Evolutionary conservation across 2,797 vertebrate genomes (phyloP).

Genomic region (Galaxias olidus): DNA sequence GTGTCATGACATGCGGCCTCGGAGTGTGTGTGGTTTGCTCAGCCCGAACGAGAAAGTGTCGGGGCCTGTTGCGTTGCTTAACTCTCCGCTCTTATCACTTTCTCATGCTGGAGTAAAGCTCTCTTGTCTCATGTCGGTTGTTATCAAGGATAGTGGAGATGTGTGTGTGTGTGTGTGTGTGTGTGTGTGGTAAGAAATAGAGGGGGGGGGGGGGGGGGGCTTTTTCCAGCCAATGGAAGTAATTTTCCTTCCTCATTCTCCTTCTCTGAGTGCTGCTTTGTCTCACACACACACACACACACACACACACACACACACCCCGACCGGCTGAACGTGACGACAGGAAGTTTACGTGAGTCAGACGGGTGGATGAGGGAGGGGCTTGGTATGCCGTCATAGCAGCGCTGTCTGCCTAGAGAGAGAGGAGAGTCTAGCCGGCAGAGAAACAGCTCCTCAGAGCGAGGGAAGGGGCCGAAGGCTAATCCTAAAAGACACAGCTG

Average conservation of each 20-base stretch:
- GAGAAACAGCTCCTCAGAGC: neutral
- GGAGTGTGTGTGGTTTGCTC: conserved; percentile 1
- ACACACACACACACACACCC: neutral
- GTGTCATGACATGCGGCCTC: neutral
- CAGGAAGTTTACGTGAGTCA: conserved; percentile 54
- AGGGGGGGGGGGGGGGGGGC: neutral
- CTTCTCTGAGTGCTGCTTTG: conserved; percentile 1
- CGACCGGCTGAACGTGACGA: conserved; percentile 28
- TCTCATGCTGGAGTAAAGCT: neutral
- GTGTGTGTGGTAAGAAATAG: no score
- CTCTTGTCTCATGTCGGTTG: neutral
- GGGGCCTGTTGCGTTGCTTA: neutral
- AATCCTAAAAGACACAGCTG: no score
- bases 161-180: neutral
- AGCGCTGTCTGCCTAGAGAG: neutral
- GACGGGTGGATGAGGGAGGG: conserved; percentile 37
- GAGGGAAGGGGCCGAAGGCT: no score
- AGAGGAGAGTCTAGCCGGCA: neutral
- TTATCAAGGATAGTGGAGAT: neutral
- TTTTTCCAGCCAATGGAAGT: neutral
- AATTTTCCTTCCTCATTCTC: neutral
- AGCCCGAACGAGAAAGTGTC: no score
- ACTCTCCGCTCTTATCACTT: conserved; percentile 12
- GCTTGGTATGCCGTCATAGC: neutral
- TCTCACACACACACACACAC: neutral